Evolutionary conservation across 2,888 invertebrate species (phyloP), one percentile per base, ranked within the genome.

Genomic region (Stratiomys singularior): DNA sequence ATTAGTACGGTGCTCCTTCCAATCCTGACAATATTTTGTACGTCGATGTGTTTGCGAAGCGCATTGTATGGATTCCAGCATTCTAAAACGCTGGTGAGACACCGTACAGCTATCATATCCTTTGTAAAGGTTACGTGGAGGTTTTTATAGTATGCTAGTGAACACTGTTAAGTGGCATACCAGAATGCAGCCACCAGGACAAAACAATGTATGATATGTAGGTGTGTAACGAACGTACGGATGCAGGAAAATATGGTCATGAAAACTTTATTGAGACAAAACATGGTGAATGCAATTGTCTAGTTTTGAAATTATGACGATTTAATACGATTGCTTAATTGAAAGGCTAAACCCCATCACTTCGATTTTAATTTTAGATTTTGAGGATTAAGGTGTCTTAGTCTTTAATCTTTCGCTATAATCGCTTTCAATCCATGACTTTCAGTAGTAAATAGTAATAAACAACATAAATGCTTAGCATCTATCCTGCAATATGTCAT

Each of bases 251-350:
- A 69, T 46, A 74, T 60, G 60, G 18, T 60, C 74, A 58, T 74
- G 74, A 74, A 74, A 74, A 74, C 25, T 58, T 60, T 58, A 74
- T 74, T 58, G 74, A 37, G 37, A 74, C 60, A 74, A 58, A 37
- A 74, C 44, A 23, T 60, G 74, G 21, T 25, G 21, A 74, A 60
- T 60, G 58, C 58, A 74, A 74, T 74, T 74, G 58, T 60, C 60
- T 74, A 23, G 28, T 52, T 71, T 37, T n/a, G 25, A 23, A 71
- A 30, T 64, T 46, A 71, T 47, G 71, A 47, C 47, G 23, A 71
- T 71, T 47, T 71, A 27, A 52, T 47, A 52, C 25, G 25, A 25
- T n/a, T 27, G 60, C 23, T 37, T 9, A 37, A 37, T n/a, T n/a
- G n/a, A n/a, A n/a, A n/a, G n/a, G n/a, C n/a, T n/a, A n/a, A n/a